A percentile compares a stretch with the other conserved stretches of the same genome.
These are phyloP conservation scores for Papilio aristodemus DNA, from an alignment of 1,140 invertebrate species.

Conservation along the genomic window DNA sequence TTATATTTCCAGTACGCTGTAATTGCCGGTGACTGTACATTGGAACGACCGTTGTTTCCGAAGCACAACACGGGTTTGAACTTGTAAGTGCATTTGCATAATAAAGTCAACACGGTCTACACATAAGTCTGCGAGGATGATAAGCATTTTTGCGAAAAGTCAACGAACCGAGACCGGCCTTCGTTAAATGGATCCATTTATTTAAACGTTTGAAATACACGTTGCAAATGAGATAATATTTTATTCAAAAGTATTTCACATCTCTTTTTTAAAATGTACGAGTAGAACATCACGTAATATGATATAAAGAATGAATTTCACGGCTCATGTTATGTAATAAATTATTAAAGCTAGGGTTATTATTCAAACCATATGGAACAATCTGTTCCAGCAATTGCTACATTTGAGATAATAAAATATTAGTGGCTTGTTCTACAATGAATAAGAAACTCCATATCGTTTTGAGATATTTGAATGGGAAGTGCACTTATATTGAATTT, in stretches of 20 bases:
- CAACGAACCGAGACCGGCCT: conserved; percentile 13
- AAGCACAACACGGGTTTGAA: background rate
- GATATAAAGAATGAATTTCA: background rate
- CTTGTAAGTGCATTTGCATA: conserved; percentile 20
- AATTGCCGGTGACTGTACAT: background rate
- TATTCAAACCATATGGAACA: conserved; percentile 7
- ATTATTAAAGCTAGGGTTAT: background rate
- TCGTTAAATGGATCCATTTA: background rate
- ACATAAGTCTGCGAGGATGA: conserved; percentile 20
- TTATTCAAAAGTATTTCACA: background rate
- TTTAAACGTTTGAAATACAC: background rate
- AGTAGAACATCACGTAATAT: background rate
- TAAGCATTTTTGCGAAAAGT: conserved; percentile 21
- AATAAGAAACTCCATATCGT: background rate
- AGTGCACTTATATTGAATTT: too few relatives aligned
- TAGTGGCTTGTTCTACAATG: background rate
- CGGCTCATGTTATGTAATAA: background rate
- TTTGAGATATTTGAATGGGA: too few relatives aligned
- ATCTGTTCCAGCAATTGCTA: background rate
- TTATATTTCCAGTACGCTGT: too few relatives aligned
- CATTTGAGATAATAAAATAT: background rate
- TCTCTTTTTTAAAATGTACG: conserved; percentile 2
- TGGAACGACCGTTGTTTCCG: background rate
- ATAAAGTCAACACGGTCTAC: conserved; percentile 13
- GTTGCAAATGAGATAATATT: background rate